Conservation (phyloP, 2,113 vertebrate species). For the Arvicanthis niloticus region DNA sequence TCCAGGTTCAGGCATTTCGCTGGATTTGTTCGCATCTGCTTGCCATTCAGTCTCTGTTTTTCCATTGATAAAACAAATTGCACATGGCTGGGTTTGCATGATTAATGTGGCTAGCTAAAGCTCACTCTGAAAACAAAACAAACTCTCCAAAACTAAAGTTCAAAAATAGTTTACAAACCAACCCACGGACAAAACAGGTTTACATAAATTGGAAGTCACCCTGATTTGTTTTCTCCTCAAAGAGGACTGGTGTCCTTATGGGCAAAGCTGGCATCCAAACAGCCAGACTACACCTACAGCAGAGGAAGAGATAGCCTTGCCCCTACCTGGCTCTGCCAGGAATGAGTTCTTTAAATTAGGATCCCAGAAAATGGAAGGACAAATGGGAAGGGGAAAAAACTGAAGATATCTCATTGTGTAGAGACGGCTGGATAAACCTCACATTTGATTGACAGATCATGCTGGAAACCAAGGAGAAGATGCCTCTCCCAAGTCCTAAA, state of each 20-base stretch:
- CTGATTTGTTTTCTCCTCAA: neutral
- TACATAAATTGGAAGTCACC: conserved; percentile 61
- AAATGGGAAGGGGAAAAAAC: neutral
- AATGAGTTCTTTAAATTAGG: neutral
- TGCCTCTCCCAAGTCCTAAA: neutral
- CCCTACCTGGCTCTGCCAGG: neutral
- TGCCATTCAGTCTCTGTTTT: conserved; percentile 86
- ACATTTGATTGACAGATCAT: neutral
- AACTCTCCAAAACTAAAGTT: conserved; percentile 50
- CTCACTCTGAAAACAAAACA: conserved; percentile 84
- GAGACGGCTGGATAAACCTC: neutral
- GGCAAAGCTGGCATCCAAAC: conserved; percentile 13
- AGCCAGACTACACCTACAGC: neutral
- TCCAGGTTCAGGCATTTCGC: conserved; percentile 82
- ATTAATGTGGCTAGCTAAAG: conserved; percentile 88
- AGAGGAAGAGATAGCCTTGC: neutral
- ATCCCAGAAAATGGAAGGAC: neutral
- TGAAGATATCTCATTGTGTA: neutral
- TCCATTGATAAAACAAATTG: conserved; percentile 88
- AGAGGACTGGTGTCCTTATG: neutral
- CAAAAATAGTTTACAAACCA: conserved; percentile 29
- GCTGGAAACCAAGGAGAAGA: neutral
- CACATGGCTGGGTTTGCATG: conserved; percentile 88
- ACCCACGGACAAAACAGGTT: conserved; percentile 79
- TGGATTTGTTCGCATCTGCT: conserved; percentile 77